Base-by-base conservation (phyloP, 1,140 invertebrate genomes). In the Drusus annulatus region DNA sequence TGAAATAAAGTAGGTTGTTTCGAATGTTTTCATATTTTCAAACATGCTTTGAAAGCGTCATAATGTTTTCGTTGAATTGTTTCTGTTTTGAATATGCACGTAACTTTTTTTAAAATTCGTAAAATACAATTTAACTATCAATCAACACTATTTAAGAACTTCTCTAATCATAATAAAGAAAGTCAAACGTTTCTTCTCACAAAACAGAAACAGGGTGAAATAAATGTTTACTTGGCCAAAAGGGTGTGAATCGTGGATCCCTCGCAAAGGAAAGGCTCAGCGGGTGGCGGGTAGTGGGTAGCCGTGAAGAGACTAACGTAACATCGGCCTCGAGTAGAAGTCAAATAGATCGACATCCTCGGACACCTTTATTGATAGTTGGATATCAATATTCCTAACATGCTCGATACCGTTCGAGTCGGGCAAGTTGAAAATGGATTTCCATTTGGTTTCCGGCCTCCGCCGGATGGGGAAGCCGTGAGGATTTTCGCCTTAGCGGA, bases 401-500 rank as follows among this genome's bases (percentile, higher is more conserved):
- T 19, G 36, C n/a, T 50, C 36, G 36, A 45, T 23, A 36, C 65
- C 28, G n/a, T 16, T 45, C 28, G n/a, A 69, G 62, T 17, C 65
- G 17, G 36, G n/a, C 31, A 50, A 45, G n/a, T 50, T 60, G 31
- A 31, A 56, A 80, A 36, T 25, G 79, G 63, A 80, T 80, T 76
- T 76, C 71, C 63, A 76, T 80, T 80, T 50, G 71, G 73, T 56
- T 54, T 75, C 73, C 73, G 58, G 58, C 17, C 74, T 19, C 25
- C 25, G 51, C 79, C 79, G 75, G 79, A 77, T 77, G 79, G 5
- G 52, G 28, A 54, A 17, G 76, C 51, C 62, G 75, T 17, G 51
- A 73, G 62, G 68, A 76, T 71, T 80, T 65, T 80, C 50, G 50
- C 52, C 15, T 80, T 50, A 54, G 19, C 21, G 63, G 51, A 80